Percentiles rank a stretch among this genome's conserved stretches.
These are phyloP conservation scores for Gymnopithys bicolor DNA, from an alignment of 2,797 vertebrate genomes.

Conservation along the genomic window DNA sequence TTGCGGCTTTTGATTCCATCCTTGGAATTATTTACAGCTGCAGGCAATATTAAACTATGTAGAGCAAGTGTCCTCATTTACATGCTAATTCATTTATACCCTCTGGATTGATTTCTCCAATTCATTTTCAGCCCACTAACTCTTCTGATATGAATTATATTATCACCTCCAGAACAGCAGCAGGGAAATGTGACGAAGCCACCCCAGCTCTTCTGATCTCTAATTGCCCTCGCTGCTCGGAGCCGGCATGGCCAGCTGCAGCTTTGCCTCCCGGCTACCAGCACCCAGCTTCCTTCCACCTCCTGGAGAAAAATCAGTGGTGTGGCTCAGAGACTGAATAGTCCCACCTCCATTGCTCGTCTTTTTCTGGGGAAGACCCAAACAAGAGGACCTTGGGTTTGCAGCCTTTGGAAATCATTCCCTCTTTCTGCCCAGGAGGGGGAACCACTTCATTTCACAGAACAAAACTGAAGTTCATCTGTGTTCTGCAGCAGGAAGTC, in stretches of 20 bases:
- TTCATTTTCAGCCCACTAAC: constrained; percentile 90
- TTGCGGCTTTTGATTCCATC: constrained; percentile 76
- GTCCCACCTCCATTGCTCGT: fast-evolving
- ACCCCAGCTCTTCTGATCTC: constrained; percentile 63
- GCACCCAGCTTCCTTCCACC: constrained; percentile 15
- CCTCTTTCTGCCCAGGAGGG: neutral
- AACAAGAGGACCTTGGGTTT: neutral
- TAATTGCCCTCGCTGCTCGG: constrained; percentile 46
- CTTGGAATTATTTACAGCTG: constrained; percentile 87
- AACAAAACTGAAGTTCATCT: neutral
- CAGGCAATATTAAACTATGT: constrained; percentile 94
- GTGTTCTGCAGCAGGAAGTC: neutral
- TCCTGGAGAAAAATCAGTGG: neutral
- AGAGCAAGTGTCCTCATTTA: constrained; percentile 98
- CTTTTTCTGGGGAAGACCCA: neutral
- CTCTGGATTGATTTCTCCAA: constrained; percentile 93
- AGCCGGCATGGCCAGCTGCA: constrained; percentile 16
- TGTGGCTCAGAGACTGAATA: neutral
- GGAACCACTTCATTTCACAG: constrained; percentile 7
- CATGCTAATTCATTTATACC: constrained; percentile 99
- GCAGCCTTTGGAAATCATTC: neutral
- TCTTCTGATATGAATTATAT: constrained; percentile 79
- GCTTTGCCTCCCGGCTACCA: constrained; percentile 6
- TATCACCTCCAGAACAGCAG: constrained; percentile 74
- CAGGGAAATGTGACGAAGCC: constrained; percentile 63